Evolutionary conservation across 2,113 vertebrate genomes (phyloP).

Genomic region (Caracal caracal): DNA sequence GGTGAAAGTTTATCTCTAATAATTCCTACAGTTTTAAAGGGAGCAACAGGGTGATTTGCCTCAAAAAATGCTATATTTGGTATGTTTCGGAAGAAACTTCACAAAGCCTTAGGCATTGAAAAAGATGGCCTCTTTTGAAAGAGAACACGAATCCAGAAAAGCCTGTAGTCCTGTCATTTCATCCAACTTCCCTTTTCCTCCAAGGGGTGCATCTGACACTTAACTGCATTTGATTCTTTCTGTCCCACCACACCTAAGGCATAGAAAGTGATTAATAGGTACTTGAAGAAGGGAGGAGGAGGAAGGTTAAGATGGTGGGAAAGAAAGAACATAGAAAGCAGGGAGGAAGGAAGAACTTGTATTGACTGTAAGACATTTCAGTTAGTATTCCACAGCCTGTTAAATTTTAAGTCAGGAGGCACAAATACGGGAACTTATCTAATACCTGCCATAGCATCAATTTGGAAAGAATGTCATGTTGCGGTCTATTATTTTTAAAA

Average conservation of each 20-base stretch:
- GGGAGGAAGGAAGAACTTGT: not conserved
- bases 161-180: not conserved
- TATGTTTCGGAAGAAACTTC: conserved; percentile 15
- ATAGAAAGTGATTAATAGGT: not conserved
- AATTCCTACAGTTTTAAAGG: conserved; percentile 48
- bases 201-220: not conserved
- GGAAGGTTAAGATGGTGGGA: not conserved
- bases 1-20: not conserved
- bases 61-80: not conserved
- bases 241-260: not conserved
- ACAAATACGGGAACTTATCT: not conserved
- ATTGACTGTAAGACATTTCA: not conserved
- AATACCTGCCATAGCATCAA: not conserved
- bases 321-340: not conserved
- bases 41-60: not conserved
- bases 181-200: not conserved
- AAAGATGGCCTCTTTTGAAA: not conserved
- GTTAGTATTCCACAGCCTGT: not conserved
- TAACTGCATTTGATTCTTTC: not conserved
- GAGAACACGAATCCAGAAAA: not conserved
- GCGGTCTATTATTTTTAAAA: not conserved
- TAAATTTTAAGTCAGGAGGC: conserved; percentile 46
- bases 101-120: not conserved
- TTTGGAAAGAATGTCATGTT: not conserved
- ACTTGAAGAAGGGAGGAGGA: not conserved